Evolutionary conservation across 2,797 vertebrate genomes (phyloP).

Genomic region (Myotis daubentonii): DNA sequence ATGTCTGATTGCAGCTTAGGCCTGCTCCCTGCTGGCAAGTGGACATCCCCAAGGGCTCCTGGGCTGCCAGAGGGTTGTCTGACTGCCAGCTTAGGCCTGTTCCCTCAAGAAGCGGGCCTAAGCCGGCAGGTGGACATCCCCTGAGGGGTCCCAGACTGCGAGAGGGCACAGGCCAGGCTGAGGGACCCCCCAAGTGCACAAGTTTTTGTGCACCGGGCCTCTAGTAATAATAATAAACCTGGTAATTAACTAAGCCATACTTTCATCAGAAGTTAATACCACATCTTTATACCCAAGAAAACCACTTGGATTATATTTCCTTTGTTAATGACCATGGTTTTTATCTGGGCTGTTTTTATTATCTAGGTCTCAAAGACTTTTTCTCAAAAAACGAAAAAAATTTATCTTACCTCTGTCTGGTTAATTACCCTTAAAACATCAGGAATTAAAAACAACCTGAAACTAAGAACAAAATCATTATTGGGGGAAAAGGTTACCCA

Average conservation of each 20-base stretch:
- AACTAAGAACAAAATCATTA: slow-evolving; percentile 33
- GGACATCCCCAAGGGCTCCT: no score
- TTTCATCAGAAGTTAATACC: not conserved
- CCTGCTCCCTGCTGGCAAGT: no score
- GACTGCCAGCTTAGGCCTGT: no score
- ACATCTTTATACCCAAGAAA: slow-evolving; percentile 15
- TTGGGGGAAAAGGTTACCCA: not conserved
- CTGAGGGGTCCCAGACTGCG: no score
- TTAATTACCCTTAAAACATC: slow-evolving; percentile 26
- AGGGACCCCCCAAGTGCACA: no score
- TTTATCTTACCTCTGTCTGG: not conserved
- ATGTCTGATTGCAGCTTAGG: no score
- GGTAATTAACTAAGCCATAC: not conserved
- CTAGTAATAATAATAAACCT: not conserved
- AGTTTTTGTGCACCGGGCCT: no score
- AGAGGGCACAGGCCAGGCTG: no score
- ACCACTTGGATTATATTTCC: slow-evolving; percentile 11
- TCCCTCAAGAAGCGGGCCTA: no score
- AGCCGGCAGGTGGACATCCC: no score
- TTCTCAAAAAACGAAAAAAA: not conserved
- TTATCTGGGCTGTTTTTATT: not conserved
- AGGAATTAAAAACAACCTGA: not conserved
- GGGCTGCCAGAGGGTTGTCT: no score
- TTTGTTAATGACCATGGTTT: slow-evolving; percentile 3
- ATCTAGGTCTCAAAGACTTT: slow-evolving; percentile 22